phyloP scores from a whole-genome alignment of 1,140 invertebrate genomes.

The Amyelois transitella region DNA sequence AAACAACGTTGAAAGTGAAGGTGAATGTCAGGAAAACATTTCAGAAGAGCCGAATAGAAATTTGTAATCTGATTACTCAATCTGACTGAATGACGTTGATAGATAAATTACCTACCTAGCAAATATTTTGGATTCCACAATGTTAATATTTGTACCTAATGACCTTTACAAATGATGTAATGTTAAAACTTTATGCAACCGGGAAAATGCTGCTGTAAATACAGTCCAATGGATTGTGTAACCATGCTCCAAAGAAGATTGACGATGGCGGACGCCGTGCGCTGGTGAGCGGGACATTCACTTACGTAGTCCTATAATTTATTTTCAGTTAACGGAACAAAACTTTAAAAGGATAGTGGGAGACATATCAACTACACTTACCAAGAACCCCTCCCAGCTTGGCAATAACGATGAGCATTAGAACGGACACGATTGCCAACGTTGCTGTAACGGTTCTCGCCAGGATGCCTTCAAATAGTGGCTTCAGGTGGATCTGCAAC shows the following conservation, averaged over 20 bases:
- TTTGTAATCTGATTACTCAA: not conserved
- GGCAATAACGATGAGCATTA: constrained; percentile 81
- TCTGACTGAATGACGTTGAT: not conserved
- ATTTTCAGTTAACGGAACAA: no score
- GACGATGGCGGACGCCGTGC: no score
- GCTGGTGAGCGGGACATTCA: no score
- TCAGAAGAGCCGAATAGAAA: not conserved
- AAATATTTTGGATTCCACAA: not conserved
- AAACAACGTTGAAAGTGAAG: not conserved
- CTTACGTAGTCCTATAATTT: no score
- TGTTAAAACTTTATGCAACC: no score
- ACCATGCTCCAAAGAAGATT: no score
- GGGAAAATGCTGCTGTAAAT: no score
- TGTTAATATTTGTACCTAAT: not conserved
- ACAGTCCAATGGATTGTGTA: no score
- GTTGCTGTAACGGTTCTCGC: constrained; percentile 79
- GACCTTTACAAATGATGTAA: not conserved
- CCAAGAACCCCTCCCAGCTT: constrained; percentile 83
- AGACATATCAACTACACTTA: constrained; percentile 61
- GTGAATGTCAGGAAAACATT: not conserved
- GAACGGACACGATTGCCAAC: constrained; percentile 79
- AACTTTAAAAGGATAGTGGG: no score
- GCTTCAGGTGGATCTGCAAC: constrained; percentile 77
- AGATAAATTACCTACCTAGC: not conserved
- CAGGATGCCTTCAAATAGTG: constrained; percentile 77